A percentile compares a stretch with the other conserved stretches of the same genome.
phyloP scores from a whole-genome alignment of 2,888 invertebrate species.

The Pachydiplax longipennis region DNA sequence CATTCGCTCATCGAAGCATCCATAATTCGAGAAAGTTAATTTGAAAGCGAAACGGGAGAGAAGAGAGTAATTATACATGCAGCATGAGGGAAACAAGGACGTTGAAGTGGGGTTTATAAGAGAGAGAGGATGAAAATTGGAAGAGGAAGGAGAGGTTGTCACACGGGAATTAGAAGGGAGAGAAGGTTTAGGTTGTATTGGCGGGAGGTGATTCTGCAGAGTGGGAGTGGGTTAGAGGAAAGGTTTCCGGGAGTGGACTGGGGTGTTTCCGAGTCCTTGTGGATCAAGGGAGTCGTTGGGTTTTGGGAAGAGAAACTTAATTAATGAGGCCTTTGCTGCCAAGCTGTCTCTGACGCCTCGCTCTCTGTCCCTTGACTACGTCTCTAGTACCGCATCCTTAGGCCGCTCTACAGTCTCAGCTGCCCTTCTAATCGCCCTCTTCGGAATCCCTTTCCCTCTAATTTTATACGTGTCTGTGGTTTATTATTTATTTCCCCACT shows the following conservation, averaged over 20 bases:
- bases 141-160: background rate
- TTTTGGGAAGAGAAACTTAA: conserved; percentile 39
- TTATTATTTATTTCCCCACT: background rate
- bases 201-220: background rate
- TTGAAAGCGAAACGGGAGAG: conserved; percentile 13
- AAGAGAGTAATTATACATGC: conserved; percentile 10
- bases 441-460: background rate
- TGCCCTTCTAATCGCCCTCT: background rate
- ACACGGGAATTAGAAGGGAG: conserved; percentile 17
- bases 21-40: conserved; percentile 18
- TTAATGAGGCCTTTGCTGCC: conserved; percentile 42
- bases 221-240: background rate
- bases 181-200: background rate
- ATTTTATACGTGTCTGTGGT: background rate
- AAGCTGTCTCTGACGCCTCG: conserved; percentile 39
- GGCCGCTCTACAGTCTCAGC: background rate
- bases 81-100: conserved; percentile 1
- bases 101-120: background rate
- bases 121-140: background rate
- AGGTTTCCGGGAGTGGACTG: conserved; percentile 1
- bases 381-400: conserved; percentile 29
- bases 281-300: conserved; percentile 25
- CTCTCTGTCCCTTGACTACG: conserved; percentile 22
- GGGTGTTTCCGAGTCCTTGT: background rate
- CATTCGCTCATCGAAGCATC: background rate